These are phyloP conservation scores for Amniataba percoides DNA, from an alignment of 2,797 vertebrate genomes.

Conservation along the genomic window DNA sequence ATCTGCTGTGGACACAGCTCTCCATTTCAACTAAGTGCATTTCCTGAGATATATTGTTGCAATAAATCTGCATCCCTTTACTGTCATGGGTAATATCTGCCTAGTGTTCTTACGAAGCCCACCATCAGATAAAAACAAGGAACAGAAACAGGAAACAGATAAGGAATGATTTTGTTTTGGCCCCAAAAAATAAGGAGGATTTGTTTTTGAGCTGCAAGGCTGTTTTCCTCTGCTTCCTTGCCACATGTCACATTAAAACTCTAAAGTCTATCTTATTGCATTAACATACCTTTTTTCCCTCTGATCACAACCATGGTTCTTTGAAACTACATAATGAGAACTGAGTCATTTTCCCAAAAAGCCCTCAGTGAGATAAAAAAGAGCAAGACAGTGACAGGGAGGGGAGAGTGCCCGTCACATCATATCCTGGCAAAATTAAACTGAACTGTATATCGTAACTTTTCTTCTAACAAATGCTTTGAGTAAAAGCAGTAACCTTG, in stretches of 20 bases:
- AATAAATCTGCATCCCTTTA: slow-evolving; percentile 51
- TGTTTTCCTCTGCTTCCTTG: slow-evolving; percentile 27
- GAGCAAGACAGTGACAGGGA: neutral
- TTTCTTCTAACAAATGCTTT: slow-evolving; percentile 52
- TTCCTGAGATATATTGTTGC: slow-evolving; percentile 53
- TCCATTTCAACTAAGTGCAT: slow-evolving; percentile 52
- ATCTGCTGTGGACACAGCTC: slow-evolving; percentile 68
- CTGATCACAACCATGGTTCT: slow-evolving; percentile 40
- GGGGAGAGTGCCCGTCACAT: slow-evolving; percentile 40
- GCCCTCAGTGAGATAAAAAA: slow-evolving; percentile 10
- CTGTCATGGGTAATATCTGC: slow-evolving; percentile 27
- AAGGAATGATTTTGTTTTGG: slow-evolving; percentile 23
- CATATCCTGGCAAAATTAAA: slow-evolving; percentile 33
- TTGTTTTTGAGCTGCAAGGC: slow-evolving; percentile 20
- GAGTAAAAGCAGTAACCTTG: slow-evolving; percentile 59
- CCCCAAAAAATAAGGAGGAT: neutral
- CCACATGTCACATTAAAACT: slow-evolving; percentile 33
- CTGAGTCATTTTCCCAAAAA: slow-evolving; percentile 50
- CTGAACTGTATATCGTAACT: slow-evolving; percentile 35
- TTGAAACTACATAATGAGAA: slow-evolving; percentile 48
- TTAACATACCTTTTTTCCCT: slow-evolving; percentile 11
- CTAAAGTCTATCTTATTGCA: slow-evolving; percentile 27
- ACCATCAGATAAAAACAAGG: slow-evolving; percentile 14
- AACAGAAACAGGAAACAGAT: slow-evolving; percentile 13
- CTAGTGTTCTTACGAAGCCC: slow-evolving; percentile 35